Evolutionary conservation across 1,140 invertebrate species (phyloP).

Genomic region (Mya arenaria): DNA sequence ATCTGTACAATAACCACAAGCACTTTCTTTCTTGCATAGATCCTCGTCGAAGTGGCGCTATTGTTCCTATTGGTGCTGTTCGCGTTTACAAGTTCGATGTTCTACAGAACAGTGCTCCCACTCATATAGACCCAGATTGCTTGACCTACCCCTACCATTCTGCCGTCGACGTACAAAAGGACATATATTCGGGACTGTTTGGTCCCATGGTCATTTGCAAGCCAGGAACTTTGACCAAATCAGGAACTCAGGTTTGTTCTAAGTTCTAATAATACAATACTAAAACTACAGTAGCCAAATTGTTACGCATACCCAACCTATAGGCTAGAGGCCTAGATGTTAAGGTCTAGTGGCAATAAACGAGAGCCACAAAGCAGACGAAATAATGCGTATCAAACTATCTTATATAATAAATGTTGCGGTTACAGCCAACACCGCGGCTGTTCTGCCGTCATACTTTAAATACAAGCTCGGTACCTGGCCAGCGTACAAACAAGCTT

Average conservation of each 20-base stretch:
- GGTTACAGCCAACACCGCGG: too few species aligned
- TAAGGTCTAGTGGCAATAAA: too few species aligned
- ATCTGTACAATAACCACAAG: too few species aligned
- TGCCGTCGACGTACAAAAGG: conserved; percentile 67
- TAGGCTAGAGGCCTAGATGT: too few species aligned
- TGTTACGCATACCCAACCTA: too few species aligned
- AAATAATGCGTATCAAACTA: too few species aligned
- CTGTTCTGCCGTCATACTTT: too few species aligned
- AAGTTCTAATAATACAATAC: not conserved
- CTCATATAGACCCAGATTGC: conserved; percentile 60
- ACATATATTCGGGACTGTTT: conserved; percentile 73
- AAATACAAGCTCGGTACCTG: too few species aligned
- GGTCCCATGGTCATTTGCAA: conserved; percentile 74
- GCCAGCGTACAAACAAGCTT: too few species aligned
- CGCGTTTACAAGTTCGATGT: conserved; percentile 66
- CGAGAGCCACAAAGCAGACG: too few species aligned
- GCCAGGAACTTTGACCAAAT: conserved; percentile 41
- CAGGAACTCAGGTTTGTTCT: not conserved
- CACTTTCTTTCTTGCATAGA: not conserved
- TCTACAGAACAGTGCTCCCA: conserved; percentile 29
- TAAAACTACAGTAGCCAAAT: too few species aligned
- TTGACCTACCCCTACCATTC: conserved; percentile 74
- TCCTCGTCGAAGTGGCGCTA: conserved; percentile 26
- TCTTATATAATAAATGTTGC: too few species aligned
- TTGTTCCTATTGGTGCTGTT: conserved; percentile 52